These are phyloP conservation scores for Pandemis corylana DNA, from an alignment of 2,888 invertebrate species.

Conservation along the genomic window DNA sequence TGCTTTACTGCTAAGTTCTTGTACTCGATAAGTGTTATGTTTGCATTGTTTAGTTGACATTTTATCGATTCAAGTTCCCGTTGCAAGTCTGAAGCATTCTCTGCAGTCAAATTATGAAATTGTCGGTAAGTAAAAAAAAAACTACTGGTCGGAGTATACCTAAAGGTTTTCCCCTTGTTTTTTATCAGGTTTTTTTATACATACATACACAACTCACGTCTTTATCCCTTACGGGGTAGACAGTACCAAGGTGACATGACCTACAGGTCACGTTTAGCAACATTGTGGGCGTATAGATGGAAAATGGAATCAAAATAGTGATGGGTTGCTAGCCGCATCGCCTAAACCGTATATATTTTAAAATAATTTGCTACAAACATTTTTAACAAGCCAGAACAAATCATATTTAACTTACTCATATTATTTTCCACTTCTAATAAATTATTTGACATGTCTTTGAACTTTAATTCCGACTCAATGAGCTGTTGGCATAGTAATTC, in stretches of 20 bases:
- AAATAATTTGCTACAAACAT: background rate
- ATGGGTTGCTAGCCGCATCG: too few relatives aligned
- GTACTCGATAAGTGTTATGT: slow-evolving; percentile 59
- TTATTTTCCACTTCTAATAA: slow-evolving; percentile 54
- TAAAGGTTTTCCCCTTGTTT: too few relatives aligned
- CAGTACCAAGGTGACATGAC: too few relatives aligned
- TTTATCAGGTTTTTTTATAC: too few relatives aligned
- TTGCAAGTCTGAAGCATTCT: slow-evolving; percentile 33
- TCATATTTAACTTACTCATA: slow-evolving; percentile 51
- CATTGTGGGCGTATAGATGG: too few relatives aligned
- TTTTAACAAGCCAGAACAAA: background rate
- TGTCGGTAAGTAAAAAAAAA: background rate
- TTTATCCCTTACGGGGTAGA: too few relatives aligned
- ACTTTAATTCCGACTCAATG: slow-evolving; percentile 58
- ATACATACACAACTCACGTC: too few relatives aligned
- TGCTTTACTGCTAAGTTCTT: slow-evolving; percentile 56
- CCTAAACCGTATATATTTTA: too few relatives aligned
- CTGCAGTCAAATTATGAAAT: slow-evolving; percentile 45
- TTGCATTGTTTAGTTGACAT: slow-evolving; percentile 47
- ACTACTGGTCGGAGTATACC: background rate
- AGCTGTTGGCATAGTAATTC: slow-evolving; percentile 59
- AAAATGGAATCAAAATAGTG: too few relatives aligned
- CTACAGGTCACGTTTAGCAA: too few relatives aligned
- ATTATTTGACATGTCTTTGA: slow-evolving; percentile 54
- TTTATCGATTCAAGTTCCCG: slow-evolving; percentile 19